Base-by-base conservation (phyloP, 2,797 vertebrate species). In the Oreortyx pictus region DNA sequence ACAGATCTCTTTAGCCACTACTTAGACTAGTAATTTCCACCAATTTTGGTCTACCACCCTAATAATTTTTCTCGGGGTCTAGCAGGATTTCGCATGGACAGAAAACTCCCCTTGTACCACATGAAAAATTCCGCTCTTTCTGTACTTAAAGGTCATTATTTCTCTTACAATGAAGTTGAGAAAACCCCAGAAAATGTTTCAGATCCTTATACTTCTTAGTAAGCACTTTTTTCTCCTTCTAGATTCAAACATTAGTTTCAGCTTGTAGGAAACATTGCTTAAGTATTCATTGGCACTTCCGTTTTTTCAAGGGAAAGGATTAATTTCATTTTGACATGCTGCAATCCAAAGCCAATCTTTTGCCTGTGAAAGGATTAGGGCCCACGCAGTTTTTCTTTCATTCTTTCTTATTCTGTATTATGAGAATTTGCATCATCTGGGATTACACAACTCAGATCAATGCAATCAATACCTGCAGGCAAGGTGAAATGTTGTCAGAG, bases 181-280 rank as follows among this genome's bases (percentile, higher is more conserved):
- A 86, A 96, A 96, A 78, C 56, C 94, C 94, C 94, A 70, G 67
- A 92, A 78, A 88, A 73, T 7, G 2, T 96, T 94, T 95, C 91
- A 93, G 80, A 83, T 86, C 71, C 85, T 82, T 37, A 27, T 88
- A 77, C 19, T 86, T 89, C 47, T 87, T 60, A 87, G 56, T 67
- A 87, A 81, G 41, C 8, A 46, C 56, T 62, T 79, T 31, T 2
- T 0, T 25, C 41, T 14, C 20, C 39, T 50, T 75, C 59, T 35
- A 89, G 50, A 86, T 60, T 82, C 44, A 72, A 22, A 56, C 41
- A 60, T 47, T 82, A 61, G 56, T 67, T 92, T 86, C 4, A 0
- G 70, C 67, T 76, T 6, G 33, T 9, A 71, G 39, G 56, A 89
- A 95, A 65, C 66, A 46, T 54, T 70, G 46, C 75, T 83, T 3